Evolutionary conservation across 2,888 invertebrate genomes (phyloP).

Genomic region (Dascillus cervinus): DNA sequence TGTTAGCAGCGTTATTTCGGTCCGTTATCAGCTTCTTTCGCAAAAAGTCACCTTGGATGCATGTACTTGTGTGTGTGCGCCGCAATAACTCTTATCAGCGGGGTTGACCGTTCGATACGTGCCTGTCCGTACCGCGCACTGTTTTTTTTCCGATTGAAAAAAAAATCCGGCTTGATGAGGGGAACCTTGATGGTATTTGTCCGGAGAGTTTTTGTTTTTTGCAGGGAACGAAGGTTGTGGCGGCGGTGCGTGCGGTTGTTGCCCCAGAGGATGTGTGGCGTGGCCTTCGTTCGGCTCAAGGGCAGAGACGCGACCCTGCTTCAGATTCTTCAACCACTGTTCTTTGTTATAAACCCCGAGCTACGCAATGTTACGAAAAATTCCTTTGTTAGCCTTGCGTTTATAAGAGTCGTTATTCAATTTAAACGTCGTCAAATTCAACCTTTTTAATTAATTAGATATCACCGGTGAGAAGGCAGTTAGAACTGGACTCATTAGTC

Average conservation of each 20-base stretch:
- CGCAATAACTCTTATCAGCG: not conserved
- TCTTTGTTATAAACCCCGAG: constrained; percentile 11
- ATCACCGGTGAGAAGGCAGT: too few species aligned
- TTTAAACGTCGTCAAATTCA: too few species aligned
- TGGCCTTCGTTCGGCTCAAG: constrained; percentile 23
- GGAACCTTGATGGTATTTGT: too few species aligned
- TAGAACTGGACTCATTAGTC: too few species aligned
- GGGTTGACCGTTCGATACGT: not conserved
- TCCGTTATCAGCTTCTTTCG: constrained; percentile 10
- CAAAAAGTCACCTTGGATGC: constrained; percentile 9
- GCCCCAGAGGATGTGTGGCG: constrained; percentile 19
- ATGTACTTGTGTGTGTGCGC: not conserved
- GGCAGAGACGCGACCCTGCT: constrained; percentile 24
- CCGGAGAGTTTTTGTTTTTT: constrained; percentile 9
- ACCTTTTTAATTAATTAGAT: too few species aligned
- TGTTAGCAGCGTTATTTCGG: constrained; percentile 14
- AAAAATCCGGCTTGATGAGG: too few species aligned
- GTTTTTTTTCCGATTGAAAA: too few species aligned
- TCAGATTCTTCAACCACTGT: constrained; percentile 19
- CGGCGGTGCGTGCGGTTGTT: constrained; percentile 17
- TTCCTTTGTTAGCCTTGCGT: too few species aligned
- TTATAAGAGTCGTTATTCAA: too few species aligned
- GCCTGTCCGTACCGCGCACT: too few species aligned
- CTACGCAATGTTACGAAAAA: too few species aligned
- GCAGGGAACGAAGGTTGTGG: constrained; percentile 9